Conservation (phyloP, 2,113 vertebrate species). For the Edolisoma coerulescens region DNA sequence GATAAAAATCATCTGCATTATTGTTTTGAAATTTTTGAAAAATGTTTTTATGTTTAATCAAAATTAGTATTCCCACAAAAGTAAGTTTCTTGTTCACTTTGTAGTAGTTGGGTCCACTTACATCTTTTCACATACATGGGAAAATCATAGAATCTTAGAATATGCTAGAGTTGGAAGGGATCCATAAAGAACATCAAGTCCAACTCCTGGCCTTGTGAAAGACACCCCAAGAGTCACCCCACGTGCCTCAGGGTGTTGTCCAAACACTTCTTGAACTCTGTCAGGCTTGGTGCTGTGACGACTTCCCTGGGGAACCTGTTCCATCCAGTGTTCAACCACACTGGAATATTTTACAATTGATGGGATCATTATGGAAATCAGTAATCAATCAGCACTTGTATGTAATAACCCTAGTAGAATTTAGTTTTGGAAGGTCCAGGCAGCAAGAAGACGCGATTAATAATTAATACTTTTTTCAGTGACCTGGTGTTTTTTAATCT, state of each 20-base stretch:
- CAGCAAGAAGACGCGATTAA: not conserved
- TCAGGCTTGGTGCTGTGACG: not conserved
- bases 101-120: not conserved
- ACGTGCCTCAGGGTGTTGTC: not conserved
- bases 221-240: not conserved
- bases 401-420: not conserved
- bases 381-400: not conserved
- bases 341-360: not conserved
- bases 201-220: not conserved
- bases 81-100: not conserved
- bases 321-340: not conserved
- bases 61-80: not conserved
- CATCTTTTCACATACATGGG: not conserved
- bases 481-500: not conserved
- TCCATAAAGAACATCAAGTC: not conserved
- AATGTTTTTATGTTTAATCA: not conserved
- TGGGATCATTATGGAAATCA: not conserved
- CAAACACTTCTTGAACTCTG: not conserved
- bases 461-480: not conserved
- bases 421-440: not conserved
- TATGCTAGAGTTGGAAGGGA: not conserved
- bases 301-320: not conserved
- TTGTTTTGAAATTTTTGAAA: not conserved
- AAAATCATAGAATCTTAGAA: not conserved
- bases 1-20: not conserved